Evolutionary conservation across 1,140 invertebrate species (phyloP), one percentile per base, ranked within the genome.

Genomic region (Frieseomelitta varia): DNA sequence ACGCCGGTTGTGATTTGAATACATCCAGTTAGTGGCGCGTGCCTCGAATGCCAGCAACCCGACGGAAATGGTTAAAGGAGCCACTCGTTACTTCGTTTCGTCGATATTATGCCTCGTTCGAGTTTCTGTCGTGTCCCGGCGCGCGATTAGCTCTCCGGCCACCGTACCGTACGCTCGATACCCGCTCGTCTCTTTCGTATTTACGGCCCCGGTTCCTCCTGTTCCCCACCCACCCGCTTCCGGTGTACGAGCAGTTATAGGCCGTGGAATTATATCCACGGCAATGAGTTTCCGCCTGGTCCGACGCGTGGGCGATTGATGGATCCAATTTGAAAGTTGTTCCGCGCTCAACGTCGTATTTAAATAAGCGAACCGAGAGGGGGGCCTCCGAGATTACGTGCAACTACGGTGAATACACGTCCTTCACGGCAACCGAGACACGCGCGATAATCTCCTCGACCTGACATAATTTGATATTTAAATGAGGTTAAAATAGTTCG

Each of bases 21-120:
- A 93, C 92, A 94, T 91, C 91, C 93, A 94, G 93, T 94, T 94
- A 94, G 93, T 86, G 90, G 91, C 92, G 87, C 94, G 94, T 94
- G 93, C 90, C 91, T 84, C 73, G 93, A 94, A 92, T 94, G 85
- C 88, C 85, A 79, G 47, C 77, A n/a, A 21, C n/a, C 74, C 21
- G 65, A 65, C 89, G 88, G 85, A 91, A 92, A 89, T 83, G 88
- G 86, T 91, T 91, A 91, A 93, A 89, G 92, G 86, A 90, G 84
- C 88, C 86, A 90, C 91, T 92, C 91, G 90, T 91, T 92, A 93
- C 91, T 92, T 92, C 83, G 89, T 92, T 93, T 84, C 83, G 79
- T 63, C 86, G 86, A 86, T 85, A 86, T 90, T 88, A 88, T 75
- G 86, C 69, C 69, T 71, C 78, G 86, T 79, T 82, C 81, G 67